A percentile compares a stretch with the other conserved stretches of the same genome.
phyloP scores from a whole-genome alignment of 2,113 vertebrate genomes.

The Pygoscelis adeliae region DNA sequence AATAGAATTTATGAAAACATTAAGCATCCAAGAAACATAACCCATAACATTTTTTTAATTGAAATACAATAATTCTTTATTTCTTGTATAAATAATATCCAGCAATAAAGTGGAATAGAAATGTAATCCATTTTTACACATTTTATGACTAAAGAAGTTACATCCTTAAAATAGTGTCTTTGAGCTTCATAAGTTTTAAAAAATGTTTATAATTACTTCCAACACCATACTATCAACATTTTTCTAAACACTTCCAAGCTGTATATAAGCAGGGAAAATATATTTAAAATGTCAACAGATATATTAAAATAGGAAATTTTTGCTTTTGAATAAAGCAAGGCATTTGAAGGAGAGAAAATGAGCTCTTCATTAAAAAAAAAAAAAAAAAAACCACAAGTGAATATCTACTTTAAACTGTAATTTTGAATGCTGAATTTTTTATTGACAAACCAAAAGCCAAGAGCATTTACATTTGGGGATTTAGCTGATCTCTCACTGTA shows the following conservation, averaged over 20 bases:
- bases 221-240: background rate
- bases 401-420: background rate
- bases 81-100: background rate
- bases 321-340: background rate
- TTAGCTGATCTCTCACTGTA: background rate
- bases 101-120: background rate
- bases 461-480: background rate
- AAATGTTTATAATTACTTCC: background rate
- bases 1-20: background rate
- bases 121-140: background rate
- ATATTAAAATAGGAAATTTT: background rate
- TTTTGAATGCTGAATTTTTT: background rate
- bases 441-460: background rate
- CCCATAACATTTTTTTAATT: background rate
- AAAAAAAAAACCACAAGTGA: background rate
- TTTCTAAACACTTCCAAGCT: background rate
- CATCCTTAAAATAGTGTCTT: background rate
- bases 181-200: background rate
- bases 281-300: background rate
- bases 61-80: background rate
- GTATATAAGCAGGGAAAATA: background rate
- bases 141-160: background rate
- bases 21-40: background rate
- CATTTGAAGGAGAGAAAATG: background rate
- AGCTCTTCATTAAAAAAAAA: background rate